Evolutionary conservation across 30 jellyfish, hydroid and myxozoan species (phyloP), one percentile per base, ranked within the genome.

Genomic region (Turritopsis rubra): DNA sequence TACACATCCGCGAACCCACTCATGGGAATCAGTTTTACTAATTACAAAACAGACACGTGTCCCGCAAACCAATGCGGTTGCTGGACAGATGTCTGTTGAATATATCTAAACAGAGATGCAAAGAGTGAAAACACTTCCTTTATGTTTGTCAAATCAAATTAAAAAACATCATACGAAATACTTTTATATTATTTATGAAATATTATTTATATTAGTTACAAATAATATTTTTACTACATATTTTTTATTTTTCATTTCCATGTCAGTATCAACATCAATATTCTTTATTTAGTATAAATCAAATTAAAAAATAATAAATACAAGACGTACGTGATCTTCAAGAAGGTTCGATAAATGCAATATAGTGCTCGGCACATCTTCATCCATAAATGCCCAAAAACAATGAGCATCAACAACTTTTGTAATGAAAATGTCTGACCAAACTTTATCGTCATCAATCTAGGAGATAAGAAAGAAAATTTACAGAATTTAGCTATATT

Each of bases 1-100:
- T 74, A 74, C 82, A 74, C 82, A 74, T 30, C 82, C 82, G 0
- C 82, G 82, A 29, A 26, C 53, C 82, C 82, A 74, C 17, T 22
- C 41, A 24, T 21, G 24, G 72, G 54, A 28, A 74, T 28, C 27
- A 21, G 13, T 16, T 26, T 24, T 24, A n/a, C 27, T 74, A 13
- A 26, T 71, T 8, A 30, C 82, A 74, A 24, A 26, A 29, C 82
- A 74, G 9, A 74, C 82, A n/a, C 65, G 28, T 7, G 53, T 16
- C 24, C 82, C 82, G 65, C 53, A 26, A 13, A 13, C 60, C 13
- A 29, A 9, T 8, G 53, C 65, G 0, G 27, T 13, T 23, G 23
- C 16, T 74, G 82, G 53, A 30, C 82, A 74, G 19, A 74, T 52
- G 41, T 74, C 82, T 74, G 82, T n/a, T 9, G 82, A 23, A 41